phyloP scores from a whole-genome alignment of 2,888 invertebrate genomes.

The Unio pictorum region DNA sequence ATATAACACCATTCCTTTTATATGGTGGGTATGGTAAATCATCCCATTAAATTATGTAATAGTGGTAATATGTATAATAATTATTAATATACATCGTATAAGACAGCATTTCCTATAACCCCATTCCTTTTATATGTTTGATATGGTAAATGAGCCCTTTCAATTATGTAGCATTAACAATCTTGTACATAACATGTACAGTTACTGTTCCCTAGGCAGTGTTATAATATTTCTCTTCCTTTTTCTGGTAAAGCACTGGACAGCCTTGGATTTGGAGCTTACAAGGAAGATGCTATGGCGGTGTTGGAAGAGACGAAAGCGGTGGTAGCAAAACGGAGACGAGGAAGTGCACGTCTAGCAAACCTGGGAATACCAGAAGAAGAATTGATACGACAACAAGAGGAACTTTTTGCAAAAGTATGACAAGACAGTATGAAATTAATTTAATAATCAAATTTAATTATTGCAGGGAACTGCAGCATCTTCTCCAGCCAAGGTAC shows the following conservation, averaged over 20 bases:
- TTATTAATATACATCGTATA: too few relatives aligned
- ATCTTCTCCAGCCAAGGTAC: too few relatives aligned
- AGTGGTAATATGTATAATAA: too few relatives aligned
- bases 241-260: conserved; percentile 80
- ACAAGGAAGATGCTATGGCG: conserved; percentile 94
- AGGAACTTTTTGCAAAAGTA: conserved; percentile 94
- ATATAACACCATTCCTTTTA: too few relatives aligned
- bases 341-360: conserved; percentile 95
- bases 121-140: too few relatives aligned
- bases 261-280: conserved; percentile 92
- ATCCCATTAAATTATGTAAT: too few relatives aligned
- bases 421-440: conserved; percentile 1
- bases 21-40: too few relatives aligned
- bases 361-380: conserved; percentile 99
- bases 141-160: too few relatives aligned
- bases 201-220: neutral
- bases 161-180: too few relatives aligned
- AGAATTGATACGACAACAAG: conserved; percentile 94
- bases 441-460: neutral
- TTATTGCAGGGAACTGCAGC: neutral
- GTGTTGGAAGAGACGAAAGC: conserved; percentile 96
- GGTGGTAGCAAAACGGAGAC: conserved; percentile 91
- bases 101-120: too few relatives aligned
- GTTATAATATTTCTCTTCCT: conserved; percentile 25
- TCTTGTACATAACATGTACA: too few relatives aligned